These are phyloP conservation scores for Hemicrepidius hirtus DNA, from an alignment of 2,888 invertebrate genomes.

Conservation along the genomic window DNA sequence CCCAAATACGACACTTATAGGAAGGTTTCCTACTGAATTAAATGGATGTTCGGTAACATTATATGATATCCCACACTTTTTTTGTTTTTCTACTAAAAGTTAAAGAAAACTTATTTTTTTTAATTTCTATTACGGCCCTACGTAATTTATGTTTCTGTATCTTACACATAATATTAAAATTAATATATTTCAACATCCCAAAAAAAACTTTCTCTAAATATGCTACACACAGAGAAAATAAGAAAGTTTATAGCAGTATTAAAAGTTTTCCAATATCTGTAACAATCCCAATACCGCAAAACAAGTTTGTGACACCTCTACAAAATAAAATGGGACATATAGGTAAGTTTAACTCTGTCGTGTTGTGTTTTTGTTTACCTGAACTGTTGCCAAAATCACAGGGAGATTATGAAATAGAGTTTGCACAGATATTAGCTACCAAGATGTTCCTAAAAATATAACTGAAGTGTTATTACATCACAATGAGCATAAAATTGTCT, in stretches of 20 bases:
- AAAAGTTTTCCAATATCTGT: slow-evolving; percentile 37
- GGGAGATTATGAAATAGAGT: not conserved
- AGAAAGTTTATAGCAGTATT: slow-evolving; percentile 30
- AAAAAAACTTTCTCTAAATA: slow-evolving; percentile 33
- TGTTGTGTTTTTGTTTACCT: slow-evolving; percentile 29
- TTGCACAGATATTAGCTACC: not conserved
- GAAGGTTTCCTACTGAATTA: slow-evolving; percentile 38
- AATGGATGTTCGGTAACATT: slow-evolving; percentile 28
- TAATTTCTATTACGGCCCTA: no score
- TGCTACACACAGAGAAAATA: slow-evolving; percentile 19
- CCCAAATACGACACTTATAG: slow-evolving; percentile 33
- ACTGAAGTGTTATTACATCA: not conserved
- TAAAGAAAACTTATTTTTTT: not conserved
- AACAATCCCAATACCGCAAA: slow-evolving; percentile 25
- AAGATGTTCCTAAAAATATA: not conserved
- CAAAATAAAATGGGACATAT: slow-evolving; percentile 26
- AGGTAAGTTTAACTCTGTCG: slow-evolving; percentile 27
- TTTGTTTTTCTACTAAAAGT: slow-evolving; percentile 5
- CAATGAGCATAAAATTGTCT: no score
- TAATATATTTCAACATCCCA: no score
- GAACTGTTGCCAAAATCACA: slow-evolving; percentile 16
- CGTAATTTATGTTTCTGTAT: no score
- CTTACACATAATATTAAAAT: no score
- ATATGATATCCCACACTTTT: slow-evolving; percentile 15
- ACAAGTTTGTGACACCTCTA: slow-evolving; percentile 30